Base-by-base conservation (phyloP, 2,888 invertebrate species). In the Pollenia angustigena region DNA sequence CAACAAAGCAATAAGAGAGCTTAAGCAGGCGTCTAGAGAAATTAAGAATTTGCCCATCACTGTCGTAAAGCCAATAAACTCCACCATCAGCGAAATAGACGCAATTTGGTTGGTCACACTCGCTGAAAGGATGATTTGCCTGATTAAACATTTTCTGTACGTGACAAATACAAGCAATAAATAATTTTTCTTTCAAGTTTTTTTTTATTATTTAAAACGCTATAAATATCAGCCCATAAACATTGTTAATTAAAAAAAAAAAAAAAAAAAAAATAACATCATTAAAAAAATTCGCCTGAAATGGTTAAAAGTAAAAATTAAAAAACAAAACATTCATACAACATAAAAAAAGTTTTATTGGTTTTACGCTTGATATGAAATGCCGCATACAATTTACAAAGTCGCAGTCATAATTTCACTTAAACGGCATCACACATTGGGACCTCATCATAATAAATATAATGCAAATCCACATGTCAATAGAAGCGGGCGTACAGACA, bases 281-380 rank as follows among this genome's bases (percentile, higher is more conserved):
- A 32, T 58, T 58, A 32, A 23, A 32, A 23, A 58, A 58, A 56
- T n/a, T 16, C 23, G 42, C 56, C 42, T 48, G 46, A 76, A 76
- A 64, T 64, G 46, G n/a, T 74, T 58, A 48, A 32, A 46, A 48
- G 48, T 32, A 44, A 64, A 42, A 64, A 42, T 32, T 32, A 4
- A 32, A 32, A 32, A 4, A 32, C 0, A 32, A 32, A 32, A 32
- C 32, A 32, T 32, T 32, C 0, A 32, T 23, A 10, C 42, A 54
- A 54, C 44, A 66, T 56, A 64, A 79, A 69, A 58, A 58, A 48
- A 46, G 16, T 71, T 80, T 85, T 85, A 75, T 80, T 69, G 32
- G 54, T 74, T 85, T 60, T 60, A 75, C 54, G 84, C 44, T 74
- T 80, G 46, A 80, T 80, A 48, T 80, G 62, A 80, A 85, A 71